Evolutionary conservation across 2,113 vertebrate species (phyloP).

Genomic region (Sander lucioperca): DNA sequence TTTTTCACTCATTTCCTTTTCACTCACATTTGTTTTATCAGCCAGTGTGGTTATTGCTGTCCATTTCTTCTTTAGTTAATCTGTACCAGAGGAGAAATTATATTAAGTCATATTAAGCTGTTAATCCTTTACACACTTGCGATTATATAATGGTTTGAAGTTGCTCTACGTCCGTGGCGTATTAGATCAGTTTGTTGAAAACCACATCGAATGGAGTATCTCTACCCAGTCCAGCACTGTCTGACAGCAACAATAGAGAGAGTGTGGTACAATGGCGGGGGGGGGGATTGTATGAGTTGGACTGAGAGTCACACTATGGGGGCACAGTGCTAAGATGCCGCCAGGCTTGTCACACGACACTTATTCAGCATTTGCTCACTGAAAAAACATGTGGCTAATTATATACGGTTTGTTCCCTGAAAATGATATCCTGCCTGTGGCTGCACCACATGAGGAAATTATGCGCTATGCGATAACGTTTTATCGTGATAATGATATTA

Average conservation of each 20-base stretch:
- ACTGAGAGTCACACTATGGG: conserved; percentile 14
- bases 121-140: not conserved
- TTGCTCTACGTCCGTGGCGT: not conserved
- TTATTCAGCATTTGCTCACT: not conserved
- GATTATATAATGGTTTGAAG: not conserved
- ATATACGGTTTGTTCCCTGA: not conserved
- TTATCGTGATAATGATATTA: too few relatives aligned
- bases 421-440: not conserved
- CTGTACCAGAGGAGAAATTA: too few relatives aligned
- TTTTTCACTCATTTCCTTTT: conserved; percentile 4
- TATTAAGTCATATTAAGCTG: not conserved
- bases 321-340: not conserved
- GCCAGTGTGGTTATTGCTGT: not conserved
- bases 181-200: not conserved
- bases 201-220: conserved; percentile 19
- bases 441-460: too few relatives aligned
- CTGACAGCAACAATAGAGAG: not conserved
- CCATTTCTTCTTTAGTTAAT: not conserved
- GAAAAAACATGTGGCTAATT: not conserved
- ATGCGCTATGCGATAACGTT: too few relatives aligned
- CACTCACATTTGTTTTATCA: not conserved
- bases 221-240: not conserved
- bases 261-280: conserved; percentile 19
- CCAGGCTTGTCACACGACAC: not conserved
- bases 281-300: conserved; percentile 15